A percentile compares a stretch with the other conserved stretches of the same genome.
Conservation (phyloP, 1,140 invertebrate genomes). For the Atta colombica region DNA sequence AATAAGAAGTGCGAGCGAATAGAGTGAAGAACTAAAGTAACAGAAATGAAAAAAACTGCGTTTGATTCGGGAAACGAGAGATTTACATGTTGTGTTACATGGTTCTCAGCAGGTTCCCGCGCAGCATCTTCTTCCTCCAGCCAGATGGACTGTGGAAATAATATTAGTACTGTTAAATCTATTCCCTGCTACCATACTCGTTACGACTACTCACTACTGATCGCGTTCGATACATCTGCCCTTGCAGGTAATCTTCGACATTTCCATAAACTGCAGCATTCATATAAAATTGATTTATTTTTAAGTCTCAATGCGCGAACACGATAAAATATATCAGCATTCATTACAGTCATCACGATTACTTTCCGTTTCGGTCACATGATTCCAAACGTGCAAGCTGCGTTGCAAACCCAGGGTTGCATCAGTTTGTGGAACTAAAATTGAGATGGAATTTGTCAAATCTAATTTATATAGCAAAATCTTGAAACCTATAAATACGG, state of each 20-base stretch:
- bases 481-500: slow-evolving; percentile 11
- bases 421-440: slow-evolving; percentile 4
- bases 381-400: slow-evolving; percentile 15
- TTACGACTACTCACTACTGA: slow-evolving; percentile 68
- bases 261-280: slow-evolving; percentile 24
- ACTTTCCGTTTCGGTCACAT: background rate
- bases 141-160: slow-evolving; percentile 90
- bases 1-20: slow-evolving; percentile 16
- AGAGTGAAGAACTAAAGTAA: slow-evolving; percentile 50
- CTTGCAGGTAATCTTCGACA: slow-evolving; percentile 9
- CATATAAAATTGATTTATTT: background rate
- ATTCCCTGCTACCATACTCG: slow-evolving; percentile 21
- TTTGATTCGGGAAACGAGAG: slow-evolving; percentile 77
- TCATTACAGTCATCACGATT: background rate
- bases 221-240: slow-evolving; percentile 14
- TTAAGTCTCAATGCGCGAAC: slow-evolving; percentile 13
- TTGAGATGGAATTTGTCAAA: background rate
- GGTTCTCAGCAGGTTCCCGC: slow-evolving; percentile 85
- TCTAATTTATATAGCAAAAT: slow-evolving; percentile 23
- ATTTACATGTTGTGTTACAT: slow-evolving; percentile 86
- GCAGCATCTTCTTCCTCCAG: slow-evolving; percentile 88
- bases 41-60: slow-evolving; percentile 72
- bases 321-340: slow-evolving; percentile 10
- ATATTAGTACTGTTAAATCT: slow-evolving; percentile 79
- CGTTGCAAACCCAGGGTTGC: slow-evolving; percentile 5